Conservation (phyloP, 2,888 invertebrate species). For the Oscheius sp. region DNA sequence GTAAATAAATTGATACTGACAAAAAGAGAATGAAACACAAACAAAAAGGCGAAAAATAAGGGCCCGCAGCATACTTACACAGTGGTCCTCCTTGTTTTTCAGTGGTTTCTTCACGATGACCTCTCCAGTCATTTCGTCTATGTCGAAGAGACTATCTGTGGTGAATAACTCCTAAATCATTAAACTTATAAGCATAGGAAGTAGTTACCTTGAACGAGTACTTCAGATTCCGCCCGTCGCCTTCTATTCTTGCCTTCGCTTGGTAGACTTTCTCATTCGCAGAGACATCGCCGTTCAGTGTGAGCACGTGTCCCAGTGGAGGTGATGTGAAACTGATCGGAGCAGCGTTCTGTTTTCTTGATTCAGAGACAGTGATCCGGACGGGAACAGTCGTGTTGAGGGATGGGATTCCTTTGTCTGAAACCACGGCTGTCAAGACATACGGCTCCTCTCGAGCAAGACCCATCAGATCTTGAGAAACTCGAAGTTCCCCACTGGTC, state of each 20-base stretch:
- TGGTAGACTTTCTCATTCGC: conserved; percentile 38
- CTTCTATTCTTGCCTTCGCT: conserved; percentile 36
- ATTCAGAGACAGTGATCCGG: conserved; percentile 11
- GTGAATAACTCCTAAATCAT: conserved; percentile 39
- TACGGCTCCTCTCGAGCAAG: conserved; percentile 49
- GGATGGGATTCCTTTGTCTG: conserved; percentile 41
- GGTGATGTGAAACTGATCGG: conserved; percentile 32
- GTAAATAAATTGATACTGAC: neutral
- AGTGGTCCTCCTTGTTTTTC: conserved; percentile 49
- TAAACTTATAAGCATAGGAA: neutral
- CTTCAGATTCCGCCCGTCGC: conserved; percentile 35
- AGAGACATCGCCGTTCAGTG: conserved; percentile 27
- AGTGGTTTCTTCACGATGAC: conserved; percentile 47
- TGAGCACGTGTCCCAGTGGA: conserved; percentile 25
- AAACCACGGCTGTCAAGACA: conserved; percentile 44
- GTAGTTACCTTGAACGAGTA: conserved; percentile 39
- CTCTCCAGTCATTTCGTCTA: conserved; percentile 61
- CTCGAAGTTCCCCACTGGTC: conserved; percentile 39
- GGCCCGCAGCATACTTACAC: conserved; percentile 41
- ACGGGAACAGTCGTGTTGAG: conserved; percentile 24
- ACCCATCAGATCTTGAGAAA: conserved; percentile 38
- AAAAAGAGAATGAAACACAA: neutral
- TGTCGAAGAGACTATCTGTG: conserved; percentile 48
- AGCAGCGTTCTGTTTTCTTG: conserved; percentile 21
- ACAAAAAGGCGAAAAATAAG: neutral